Percentiles rank a stretch among this genome's conserved stretches.
These are phyloP conservation scores for Sinocyclocheilus anophthalmus DNA, from an alignment of 2,113 vertebrate genomes.

Conservation along the genomic window DNA sequence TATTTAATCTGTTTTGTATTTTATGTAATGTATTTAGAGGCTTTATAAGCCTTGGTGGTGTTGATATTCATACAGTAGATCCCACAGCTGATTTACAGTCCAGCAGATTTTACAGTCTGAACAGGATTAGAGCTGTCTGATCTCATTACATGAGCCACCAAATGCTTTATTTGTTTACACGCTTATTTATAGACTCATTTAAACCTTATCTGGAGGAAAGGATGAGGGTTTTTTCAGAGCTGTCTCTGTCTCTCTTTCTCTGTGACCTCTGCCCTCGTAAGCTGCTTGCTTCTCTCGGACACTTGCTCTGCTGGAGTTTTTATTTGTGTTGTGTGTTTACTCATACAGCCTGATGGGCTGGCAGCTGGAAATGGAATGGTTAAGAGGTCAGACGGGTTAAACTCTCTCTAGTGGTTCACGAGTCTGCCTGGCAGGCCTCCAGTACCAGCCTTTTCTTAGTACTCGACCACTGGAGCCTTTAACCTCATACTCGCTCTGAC, in stretches of 20 bases:
- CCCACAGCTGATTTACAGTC: constrained; percentile 40
- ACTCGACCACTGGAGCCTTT: constrained; percentile 37
- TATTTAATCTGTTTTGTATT: neutral
- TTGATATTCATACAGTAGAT: constrained; percentile 48
- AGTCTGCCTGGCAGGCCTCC: constrained; percentile 50
- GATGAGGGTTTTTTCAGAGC: neutral
- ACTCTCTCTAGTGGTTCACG: constrained; percentile 50
- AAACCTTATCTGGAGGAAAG: constrained; percentile 22
- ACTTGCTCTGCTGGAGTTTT: constrained; percentile 34
- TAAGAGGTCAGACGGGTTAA: constrained; percentile 55
- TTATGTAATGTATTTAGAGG: constrained; percentile 1
- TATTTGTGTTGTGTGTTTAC: constrained; percentile 49
- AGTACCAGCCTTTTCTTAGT: constrained; percentile 20
- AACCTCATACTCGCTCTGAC: constrained; percentile 44
- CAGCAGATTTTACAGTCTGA: constrained; percentile 43
- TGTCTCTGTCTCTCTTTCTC: constrained; percentile 23
- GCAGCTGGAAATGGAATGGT: constrained; percentile 43
- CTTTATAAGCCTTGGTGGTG: constrained; percentile 6
- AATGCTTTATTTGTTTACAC: constrained; percentile 28
- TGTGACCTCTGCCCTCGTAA: neutral
- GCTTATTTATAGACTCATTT: constrained; percentile 37
- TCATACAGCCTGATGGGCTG: constrained; percentile 40
- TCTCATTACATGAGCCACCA: constrained; percentile 29
- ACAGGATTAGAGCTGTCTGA: constrained; percentile 49
- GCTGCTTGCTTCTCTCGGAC: constrained; percentile 15